These are phyloP conservation scores for Meloidogyne exigua DNA, from an alignment of 1,140 invertebrate species.

Conservation along the genomic window DNA sequence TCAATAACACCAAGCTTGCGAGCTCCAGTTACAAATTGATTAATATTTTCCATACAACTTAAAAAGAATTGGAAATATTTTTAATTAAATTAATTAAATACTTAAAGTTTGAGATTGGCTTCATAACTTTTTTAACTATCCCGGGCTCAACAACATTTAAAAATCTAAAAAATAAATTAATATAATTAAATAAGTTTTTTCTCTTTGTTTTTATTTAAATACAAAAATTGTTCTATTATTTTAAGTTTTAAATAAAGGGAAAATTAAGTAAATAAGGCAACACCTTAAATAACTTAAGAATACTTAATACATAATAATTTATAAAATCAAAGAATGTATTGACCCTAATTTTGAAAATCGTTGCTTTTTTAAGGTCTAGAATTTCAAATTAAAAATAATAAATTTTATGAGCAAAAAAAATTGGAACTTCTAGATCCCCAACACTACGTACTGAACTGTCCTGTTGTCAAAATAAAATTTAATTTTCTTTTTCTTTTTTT, in stretches of 20 bases:
- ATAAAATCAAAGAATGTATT: no score
- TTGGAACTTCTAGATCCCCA: no score
- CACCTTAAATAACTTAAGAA: no score
- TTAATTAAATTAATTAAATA: slow-evolving; percentile 69
- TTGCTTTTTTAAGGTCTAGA: no score
- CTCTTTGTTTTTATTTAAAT: background rate
- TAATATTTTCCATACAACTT: slow-evolving; percentile 96
- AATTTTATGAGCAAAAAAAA: no score
- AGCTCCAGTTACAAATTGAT: slow-evolving; percentile 79
- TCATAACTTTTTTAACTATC: slow-evolving; percentile 81
- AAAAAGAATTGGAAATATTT: slow-evolving; percentile 65
- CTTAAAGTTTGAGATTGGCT: slow-evolving; percentile 80
- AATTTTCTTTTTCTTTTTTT: no score
- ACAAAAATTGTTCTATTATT: background rate
- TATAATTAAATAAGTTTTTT: background rate
- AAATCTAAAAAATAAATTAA: slow-evolving; percentile 47
- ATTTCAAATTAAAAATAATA: no score
- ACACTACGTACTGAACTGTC: no score
- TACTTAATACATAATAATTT: no score
- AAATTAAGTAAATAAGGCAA: background rate
- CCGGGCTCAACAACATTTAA: slow-evolving; percentile 68
- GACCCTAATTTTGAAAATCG: no score
- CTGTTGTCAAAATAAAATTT: no score
- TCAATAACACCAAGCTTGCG: slow-evolving; percentile 86
- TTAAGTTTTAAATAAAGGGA: background rate